These are phyloP conservation scores for Trissonchulus sp. DNA, from an alignment of 2,888 invertebrate species.

Conservation along the genomic window DNA sequence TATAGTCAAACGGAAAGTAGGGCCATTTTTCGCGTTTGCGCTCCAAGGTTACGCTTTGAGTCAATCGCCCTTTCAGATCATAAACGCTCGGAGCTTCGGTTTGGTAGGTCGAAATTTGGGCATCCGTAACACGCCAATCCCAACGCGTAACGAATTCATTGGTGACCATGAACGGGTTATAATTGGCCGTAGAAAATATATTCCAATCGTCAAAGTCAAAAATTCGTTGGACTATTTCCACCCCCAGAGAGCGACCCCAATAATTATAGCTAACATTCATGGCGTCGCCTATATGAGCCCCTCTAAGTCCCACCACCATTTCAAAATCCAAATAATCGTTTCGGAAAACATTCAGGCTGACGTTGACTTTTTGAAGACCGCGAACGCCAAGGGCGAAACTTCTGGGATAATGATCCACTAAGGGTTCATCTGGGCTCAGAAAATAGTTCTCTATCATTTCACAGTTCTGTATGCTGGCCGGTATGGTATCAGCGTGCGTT, in stretches of 20 bases:
- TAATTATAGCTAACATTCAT: slow-evolving; percentile 87
- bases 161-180: slow-evolving; percentile 75
- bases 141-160: slow-evolving; percentile 57
- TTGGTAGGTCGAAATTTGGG: not conserved
- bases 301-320: slow-evolving; percentile 69
- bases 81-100: slow-evolving; percentile 40
- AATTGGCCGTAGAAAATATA: slow-evolving; percentile 85
- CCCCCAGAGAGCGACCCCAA: slow-evolving; percentile 79
- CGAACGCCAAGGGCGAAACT: slow-evolving; percentile 82
- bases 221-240: slow-evolving; percentile 70
- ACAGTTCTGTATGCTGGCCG: slow-evolving; percentile 43
- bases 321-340: slow-evolving; percentile 72
- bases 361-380: slow-evolving; percentile 85
- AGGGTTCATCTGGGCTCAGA: slow-evolving; percentile 34
- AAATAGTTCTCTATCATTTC: slow-evolving; percentile 45
- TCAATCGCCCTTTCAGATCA: slow-evolving; percentile 48
- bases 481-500: slow-evolving; percentile 30
- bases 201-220: slow-evolving; percentile 99
- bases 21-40: slow-evolving; percentile 44
- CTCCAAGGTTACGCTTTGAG: slow-evolving; percentile 42
- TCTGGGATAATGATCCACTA: slow-evolving; percentile 57
- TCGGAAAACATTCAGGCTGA: slow-evolving; percentile 79
- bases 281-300: slow-evolving; percentile 67
- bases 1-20: slow-evolving; percentile 42
- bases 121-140: slow-evolving; percentile 41